Evolutionary conservation across 2,888 invertebrate species (phyloP).

Genomic region (Slavum lentiscoides): DNA sequence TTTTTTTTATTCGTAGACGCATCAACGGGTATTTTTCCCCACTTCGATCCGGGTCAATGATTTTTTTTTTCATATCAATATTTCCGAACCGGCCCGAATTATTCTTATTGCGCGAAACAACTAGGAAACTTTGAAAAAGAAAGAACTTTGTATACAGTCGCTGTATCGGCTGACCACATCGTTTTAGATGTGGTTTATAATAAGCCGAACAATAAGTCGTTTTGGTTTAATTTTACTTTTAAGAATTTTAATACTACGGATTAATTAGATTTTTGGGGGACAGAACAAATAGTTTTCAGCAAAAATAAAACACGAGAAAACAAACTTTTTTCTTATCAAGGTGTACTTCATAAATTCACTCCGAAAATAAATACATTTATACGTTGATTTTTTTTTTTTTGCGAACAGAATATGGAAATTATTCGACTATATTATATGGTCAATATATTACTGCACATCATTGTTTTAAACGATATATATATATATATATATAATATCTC

Average conservation of each 20-base stretch:
- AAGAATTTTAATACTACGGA: background rate
- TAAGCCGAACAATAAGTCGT: background rate
- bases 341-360: background rate
- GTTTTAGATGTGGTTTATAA: background rate
- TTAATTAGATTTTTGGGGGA: background rate
- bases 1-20: conserved; percentile 23
- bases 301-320: background rate
- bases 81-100: background rate
- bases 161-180: background rate
- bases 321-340: background rate
- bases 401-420: conserved; percentile 6
- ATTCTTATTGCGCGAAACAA: conserved; percentile 2
- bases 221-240: background rate
- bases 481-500: too few species aligned
- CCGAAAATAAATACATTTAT: background rate
- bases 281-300: background rate
- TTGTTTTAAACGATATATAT: background rate
- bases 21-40: conserved; percentile 7
- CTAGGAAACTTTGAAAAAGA: background rate
- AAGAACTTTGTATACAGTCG: background rate
- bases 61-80: conserved; percentile 8
- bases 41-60: conserved; percentile 21
- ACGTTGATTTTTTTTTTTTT: conserved; percentile 15
- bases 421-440: too few species aligned
- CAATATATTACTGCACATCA: background rate